Percentiles rank a stretch among this genome's conserved stretches.
Conservation (phyloP, 23 tunicate species). For the Aplidium turbinatum region DNA sequence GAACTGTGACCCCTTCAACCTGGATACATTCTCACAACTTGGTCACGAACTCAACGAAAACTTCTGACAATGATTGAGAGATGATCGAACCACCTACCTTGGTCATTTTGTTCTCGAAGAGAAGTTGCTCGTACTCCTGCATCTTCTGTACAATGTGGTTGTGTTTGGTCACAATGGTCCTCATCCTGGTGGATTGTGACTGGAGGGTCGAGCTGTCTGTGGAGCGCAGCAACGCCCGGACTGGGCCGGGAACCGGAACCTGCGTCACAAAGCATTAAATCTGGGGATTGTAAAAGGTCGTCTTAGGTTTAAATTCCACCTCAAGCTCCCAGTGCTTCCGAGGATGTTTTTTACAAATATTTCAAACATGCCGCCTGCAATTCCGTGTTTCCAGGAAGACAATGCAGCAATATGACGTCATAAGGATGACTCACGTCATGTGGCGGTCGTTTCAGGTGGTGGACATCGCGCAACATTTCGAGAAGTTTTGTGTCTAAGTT, state of each 20-base stretch:
- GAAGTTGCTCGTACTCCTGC: slow-evolving; percentile 77
- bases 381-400: neutral
- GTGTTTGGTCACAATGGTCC: slow-evolving; percentile 77
- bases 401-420: neutral
- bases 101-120: slow-evolving; percentile 76
- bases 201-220: slow-evolving; percentile 69
- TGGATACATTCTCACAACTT: too few species aligned
- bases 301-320: too few species aligned
- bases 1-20: too few species aligned
- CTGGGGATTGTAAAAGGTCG: neutral
- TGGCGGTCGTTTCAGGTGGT: slow-evolving; percentile 65
- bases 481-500: slow-evolving; percentile 77
- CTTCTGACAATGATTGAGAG: too few species aligned
- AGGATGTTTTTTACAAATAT: too few species aligned
- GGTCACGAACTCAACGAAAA: too few species aligned
- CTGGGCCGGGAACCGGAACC: slow-evolving; percentile 79
- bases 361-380: too few species aligned
- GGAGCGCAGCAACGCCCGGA: slow-evolving; percentile 68
- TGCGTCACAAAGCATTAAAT: slow-evolving; percentile 2
- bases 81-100: slow-evolving; percentile 41
- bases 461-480: slow-evolving; percentile 80
- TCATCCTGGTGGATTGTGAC: slow-evolving; percentile 60
- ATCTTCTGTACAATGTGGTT: slow-evolving; percentile 79
- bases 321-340: too few species aligned
- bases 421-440: slow-evolving; percentile 74